A percentile compares a stretch with the other conserved stretches of the same genome.
Conservation (phyloP, 37 sponge, comb jelly and placozoan genomes). For the Cliona cf. orientalis region DNA sequence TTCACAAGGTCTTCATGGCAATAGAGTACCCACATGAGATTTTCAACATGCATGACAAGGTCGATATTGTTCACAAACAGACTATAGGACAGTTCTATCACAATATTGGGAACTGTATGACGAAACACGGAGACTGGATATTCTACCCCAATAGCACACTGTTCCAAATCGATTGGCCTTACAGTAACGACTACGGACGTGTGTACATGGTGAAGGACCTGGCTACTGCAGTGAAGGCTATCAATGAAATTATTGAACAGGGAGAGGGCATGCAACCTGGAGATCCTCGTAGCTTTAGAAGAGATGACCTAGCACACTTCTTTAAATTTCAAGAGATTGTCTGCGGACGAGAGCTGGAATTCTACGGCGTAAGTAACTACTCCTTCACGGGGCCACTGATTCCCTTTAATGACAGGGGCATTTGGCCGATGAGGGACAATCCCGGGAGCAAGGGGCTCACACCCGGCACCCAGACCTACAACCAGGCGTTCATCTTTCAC, state of each 20-base stretch:
- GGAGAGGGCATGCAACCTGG: slow-evolving; percentile 50
- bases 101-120: slow-evolving; percentile 45
- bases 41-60: too few relatives aligned
- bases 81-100: slow-evolving; percentile 77
- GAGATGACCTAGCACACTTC: slow-evolving; percentile 5
- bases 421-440: slow-evolving; percentile 79
- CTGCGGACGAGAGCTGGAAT: slow-evolving; percentile 26
- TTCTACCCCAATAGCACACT: not conserved
- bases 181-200: not conserved
- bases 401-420: slow-evolving; percentile 52
- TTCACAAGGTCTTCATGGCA: slow-evolving; percentile 52
- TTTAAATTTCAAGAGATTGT: slow-evolving; percentile 60
- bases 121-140: not conserved
- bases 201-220: slow-evolving; percentile 11
- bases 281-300: slow-evolving; percentile 21
- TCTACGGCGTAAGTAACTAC: too few relatives aligned
- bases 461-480: slow-evolving; percentile 34
- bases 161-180: too few relatives aligned
- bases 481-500: slow-evolving; percentile 62
- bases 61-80: not conserved
- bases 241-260: too few relatives aligned
- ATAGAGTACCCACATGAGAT: slow-evolving; percentile 47
- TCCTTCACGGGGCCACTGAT: slow-evolving; percentile 38
- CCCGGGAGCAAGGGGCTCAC: slow-evolving; percentile 27
- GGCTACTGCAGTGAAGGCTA: slow-evolving; percentile 33